These are phyloP conservation scores for Microctonus aethiopoides DNA, from an alignment of 2,888 invertebrate species.

Conservation along the genomic window DNA sequence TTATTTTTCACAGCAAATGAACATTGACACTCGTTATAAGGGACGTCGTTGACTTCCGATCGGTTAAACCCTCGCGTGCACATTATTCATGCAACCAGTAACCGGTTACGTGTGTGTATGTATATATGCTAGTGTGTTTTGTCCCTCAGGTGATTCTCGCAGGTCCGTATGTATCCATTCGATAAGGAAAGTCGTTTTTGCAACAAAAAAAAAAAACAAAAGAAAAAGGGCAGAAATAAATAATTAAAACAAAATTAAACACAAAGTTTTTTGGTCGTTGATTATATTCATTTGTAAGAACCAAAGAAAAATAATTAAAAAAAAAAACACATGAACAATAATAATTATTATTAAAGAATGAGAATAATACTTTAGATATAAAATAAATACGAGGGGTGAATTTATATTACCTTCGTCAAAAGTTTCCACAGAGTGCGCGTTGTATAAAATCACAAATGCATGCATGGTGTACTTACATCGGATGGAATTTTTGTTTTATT, in stretches of 20 bases:
- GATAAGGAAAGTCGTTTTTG: constrained; percentile 4
- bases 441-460: not conserved
- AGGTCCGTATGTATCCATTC: constrained; percentile 1
- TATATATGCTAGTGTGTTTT: not conserved
- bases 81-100: constrained; percentile 34
- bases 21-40: constrained; percentile 35
- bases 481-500: not conserved
- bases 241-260: not conserved
- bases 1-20: constrained; percentile 30
- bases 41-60: constrained; percentile 34
- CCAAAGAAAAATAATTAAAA: not conserved
- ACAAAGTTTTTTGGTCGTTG: too few species aligned
- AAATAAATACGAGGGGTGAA: not conserved
- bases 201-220: not conserved
- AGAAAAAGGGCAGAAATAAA: not conserved
- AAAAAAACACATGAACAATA: not conserved
- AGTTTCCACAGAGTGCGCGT: not conserved
- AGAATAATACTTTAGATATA: not conserved
- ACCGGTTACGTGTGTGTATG: constrained; percentile 18
- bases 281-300: too few species aligned
- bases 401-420: constrained; percentile 5
- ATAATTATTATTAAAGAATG: too few species aligned
- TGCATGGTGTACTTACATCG: not conserved
- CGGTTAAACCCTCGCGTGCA: constrained; percentile 20
- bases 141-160: constrained; percentile 14